These are phyloP conservation scores for Epinephelus moara DNA, from an alignment of 2,113 vertebrate species.

Conservation along the genomic window DNA sequence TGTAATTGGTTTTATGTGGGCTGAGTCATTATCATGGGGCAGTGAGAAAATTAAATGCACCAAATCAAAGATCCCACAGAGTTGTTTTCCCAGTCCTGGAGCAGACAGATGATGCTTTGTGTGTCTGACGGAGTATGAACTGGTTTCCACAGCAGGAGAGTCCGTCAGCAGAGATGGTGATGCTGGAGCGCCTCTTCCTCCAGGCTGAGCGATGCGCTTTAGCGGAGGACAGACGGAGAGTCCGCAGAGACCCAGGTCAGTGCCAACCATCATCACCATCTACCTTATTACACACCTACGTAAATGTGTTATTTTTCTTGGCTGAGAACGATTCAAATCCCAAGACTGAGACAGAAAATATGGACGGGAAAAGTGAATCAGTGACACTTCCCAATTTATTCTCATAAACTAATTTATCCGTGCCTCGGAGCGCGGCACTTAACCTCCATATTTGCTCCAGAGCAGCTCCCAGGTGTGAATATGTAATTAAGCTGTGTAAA, in stretches of 20 bases:
- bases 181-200: slow-evolving; percentile 88
- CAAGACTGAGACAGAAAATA: neutral
- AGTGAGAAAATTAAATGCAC: neutral
- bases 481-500: slow-evolving; percentile 62
- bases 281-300: neutral
- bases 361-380: slow-evolving; percentile 11
- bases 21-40: no score
- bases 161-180: slow-evolving; percentile 89
- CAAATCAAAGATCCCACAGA: neutral
- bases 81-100: no score
- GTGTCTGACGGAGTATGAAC: neutral
- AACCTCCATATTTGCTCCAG: slow-evolving; percentile 30
- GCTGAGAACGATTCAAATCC: neutral
- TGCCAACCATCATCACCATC: neutral
- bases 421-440: slow-evolving; percentile 30
- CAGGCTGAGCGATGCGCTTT: slow-evolving; percentile 85
- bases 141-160: slow-evolving; percentile 83
- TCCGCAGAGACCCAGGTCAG: slow-evolving; percentile 85
- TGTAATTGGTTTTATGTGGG: no score
- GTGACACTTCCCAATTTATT: neutral
- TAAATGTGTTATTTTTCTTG: neutral
- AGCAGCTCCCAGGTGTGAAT: slow-evolving; percentile 63
- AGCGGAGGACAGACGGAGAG: slow-evolving; percentile 81
- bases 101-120: neutral
- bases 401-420: slow-evolving; percentile 14